Evolutionary conservation across 2,797 vertebrate genomes (phyloP).

Genomic region (Danio jaintianensis): DNA sequence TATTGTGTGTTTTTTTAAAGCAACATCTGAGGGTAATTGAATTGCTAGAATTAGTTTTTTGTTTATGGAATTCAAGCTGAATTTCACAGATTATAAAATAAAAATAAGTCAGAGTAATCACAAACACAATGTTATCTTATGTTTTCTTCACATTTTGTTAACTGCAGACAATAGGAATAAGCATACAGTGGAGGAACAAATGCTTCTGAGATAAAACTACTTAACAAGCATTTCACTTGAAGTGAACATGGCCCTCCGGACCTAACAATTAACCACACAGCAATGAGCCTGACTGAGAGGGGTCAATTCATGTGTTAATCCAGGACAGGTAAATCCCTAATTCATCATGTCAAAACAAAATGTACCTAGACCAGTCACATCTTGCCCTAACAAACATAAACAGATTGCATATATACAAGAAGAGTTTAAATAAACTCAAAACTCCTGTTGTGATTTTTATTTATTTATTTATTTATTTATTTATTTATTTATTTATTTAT

Average conservation of each 20-base stretch:
- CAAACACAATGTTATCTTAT: background rate
- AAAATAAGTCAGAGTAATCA: background rate
- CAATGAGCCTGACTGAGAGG: slow-evolving; percentile 2
- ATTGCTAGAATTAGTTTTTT: background rate
- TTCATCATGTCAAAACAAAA: slow-evolving; percentile 3
- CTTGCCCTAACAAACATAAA: background rate
- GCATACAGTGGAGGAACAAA: background rate
- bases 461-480: too few relatives aligned
- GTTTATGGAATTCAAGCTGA: background rate
- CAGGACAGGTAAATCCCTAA: slow-evolving; percentile 6
- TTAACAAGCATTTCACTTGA: background rate
- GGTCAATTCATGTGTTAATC: slow-evolving; percentile 23
- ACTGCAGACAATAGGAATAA: background rate
- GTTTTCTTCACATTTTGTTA: too few relatives aligned
- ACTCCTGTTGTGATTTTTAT: too few relatives aligned
- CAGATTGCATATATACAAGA: background rate
- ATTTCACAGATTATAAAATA: background rate
- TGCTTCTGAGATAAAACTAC: background rate
- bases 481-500: too few relatives aligned
- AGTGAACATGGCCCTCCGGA: slow-evolving; percentile 1
- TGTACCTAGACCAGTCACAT: background rate
- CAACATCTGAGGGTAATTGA: background rate
- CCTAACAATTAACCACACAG: background rate
- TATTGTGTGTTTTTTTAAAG: slow-evolving; percentile 4
- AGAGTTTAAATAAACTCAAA: too few relatives aligned